These are phyloP conservation scores for Subanguina moxae DNA, from an alignment of 1,140 invertebrate species.

Conservation along the genomic window DNA sequence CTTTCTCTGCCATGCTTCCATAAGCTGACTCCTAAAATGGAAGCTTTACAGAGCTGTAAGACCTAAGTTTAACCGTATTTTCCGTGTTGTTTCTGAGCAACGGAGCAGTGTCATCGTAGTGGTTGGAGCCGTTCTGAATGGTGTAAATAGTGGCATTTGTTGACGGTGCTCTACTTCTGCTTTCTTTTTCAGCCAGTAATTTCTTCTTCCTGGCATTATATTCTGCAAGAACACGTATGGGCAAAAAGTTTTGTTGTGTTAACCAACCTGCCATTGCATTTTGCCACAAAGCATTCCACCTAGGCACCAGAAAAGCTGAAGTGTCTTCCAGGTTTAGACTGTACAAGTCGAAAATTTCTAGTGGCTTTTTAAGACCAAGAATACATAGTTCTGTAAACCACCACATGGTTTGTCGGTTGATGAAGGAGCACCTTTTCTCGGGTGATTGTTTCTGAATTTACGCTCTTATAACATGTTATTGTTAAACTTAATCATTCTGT, in stretches of 20 bases:
- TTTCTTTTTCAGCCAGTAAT: neutral
- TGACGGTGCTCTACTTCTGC: too few relatives aligned
- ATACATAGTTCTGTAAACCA: conserved; percentile 55
- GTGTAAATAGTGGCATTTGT: too few relatives aligned
- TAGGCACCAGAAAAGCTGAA: conserved; percentile 29
- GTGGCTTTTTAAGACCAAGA: conserved; percentile 44
- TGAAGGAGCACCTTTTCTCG: conserved; percentile 49
- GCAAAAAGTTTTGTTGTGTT: neutral
- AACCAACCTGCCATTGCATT: conserved; percentile 41
- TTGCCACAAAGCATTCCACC: conserved; percentile 51
- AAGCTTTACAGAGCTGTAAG: neutral
- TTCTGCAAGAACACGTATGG: neutral
- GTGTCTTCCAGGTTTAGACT: conserved; percentile 45
- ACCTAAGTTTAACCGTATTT: neutral
- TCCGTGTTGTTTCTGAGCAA: neutral
- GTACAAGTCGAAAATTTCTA: conserved; percentile 54
- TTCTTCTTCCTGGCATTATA: neutral
- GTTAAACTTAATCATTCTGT: too few relatives aligned
- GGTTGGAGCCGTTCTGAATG: too few relatives aligned
- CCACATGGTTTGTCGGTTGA: conserved; percentile 55
- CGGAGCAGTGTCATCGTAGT: neutral
- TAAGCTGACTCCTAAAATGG: conserved; percentile 12
- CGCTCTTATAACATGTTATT: too few relatives aligned
- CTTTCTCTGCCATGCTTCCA: conserved; percentile 5
- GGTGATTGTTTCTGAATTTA: conserved; percentile 42